These are phyloP conservation scores for Drosophila insularis DNA, from an alignment of 1,140 invertebrate genomes.

Conservation along the genomic window DNA sequence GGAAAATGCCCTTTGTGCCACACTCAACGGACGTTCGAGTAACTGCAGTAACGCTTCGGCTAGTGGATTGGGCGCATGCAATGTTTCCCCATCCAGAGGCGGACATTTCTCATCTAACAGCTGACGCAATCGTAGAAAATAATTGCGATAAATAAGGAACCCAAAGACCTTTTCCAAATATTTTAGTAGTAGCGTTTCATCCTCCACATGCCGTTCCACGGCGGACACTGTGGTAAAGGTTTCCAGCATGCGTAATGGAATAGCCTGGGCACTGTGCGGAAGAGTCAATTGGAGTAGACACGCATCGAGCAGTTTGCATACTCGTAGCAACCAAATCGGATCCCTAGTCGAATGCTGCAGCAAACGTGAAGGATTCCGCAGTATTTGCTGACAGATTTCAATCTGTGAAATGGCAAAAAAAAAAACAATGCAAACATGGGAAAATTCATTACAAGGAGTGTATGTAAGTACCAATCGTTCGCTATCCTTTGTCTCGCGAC, in stretches of 20 bases:
- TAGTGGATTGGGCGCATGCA: constrained; percentile 89
- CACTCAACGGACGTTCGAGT: constrained; percentile 88
- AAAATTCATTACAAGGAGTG: background rate
- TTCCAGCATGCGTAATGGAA: constrained; percentile 90
- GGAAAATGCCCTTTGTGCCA: constrained; percentile 35
- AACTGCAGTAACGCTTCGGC: constrained; percentile 90
- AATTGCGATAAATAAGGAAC: constrained; percentile 84
- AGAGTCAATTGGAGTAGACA: constrained; percentile 68
- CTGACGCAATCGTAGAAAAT: constrained; percentile 88
- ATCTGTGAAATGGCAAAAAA: constrained; percentile 50
- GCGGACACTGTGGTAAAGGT: constrained; percentile 87
- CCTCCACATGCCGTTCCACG: constrained; percentile 83
- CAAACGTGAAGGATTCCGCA: constrained; percentile 61
- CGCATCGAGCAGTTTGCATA: constrained; percentile 67
- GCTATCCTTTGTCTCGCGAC: constrained; percentile 86
- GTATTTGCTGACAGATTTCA: constrained; percentile 72
- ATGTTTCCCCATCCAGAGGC: constrained; percentile 87
- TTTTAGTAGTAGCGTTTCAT: constrained; percentile 80
- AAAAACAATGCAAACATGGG: background rate
- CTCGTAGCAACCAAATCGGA: constrained; percentile 63
- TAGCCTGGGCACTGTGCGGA: constrained; percentile 84
- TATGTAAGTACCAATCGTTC: constrained; percentile 86
- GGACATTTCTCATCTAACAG: constrained; percentile 89
- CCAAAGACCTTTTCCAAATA: constrained; percentile 82
- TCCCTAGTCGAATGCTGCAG: constrained; percentile 63